Conservation (phyloP, 1,140 invertebrate species). For the Platorchestia sp. region DNA sequence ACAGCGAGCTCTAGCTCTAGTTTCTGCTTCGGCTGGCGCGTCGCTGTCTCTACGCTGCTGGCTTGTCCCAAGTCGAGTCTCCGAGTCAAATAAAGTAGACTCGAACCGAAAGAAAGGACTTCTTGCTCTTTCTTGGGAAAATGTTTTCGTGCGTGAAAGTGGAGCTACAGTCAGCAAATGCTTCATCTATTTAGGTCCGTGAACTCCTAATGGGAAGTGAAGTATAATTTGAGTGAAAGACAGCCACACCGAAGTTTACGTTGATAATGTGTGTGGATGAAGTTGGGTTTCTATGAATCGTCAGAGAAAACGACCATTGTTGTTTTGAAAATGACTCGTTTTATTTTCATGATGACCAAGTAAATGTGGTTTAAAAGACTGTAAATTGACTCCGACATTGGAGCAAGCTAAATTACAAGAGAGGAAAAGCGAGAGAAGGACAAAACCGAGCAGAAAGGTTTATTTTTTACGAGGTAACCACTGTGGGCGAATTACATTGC, state of each 20-base stretch:
- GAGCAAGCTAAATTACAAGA: too few relatives aligned
- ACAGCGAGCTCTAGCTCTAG: neutral
- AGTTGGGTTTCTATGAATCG: too few relatives aligned
- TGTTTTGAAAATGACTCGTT: too few relatives aligned
- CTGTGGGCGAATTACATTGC: too few relatives aligned
- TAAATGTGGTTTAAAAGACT: too few relatives aligned
- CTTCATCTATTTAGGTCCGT: neutral
- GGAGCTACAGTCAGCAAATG: neutral
- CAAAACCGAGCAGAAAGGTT: too few relatives aligned
- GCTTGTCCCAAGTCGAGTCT: neutral
- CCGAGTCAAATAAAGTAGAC: neutral
- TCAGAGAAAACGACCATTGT: too few relatives aligned
- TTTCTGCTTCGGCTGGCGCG: neutral
- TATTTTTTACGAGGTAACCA: too few relatives aligned
- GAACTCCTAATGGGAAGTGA: neutral
- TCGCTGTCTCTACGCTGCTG: neutral
- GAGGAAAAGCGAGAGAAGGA: too few relatives aligned
- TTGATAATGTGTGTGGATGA: neutral
- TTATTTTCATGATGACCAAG: too few relatives aligned
- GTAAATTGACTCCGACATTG: too few relatives aligned
- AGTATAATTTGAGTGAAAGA: neutral
- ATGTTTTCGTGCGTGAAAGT: neutral
- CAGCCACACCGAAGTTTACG: neutral
- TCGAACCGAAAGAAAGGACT: neutral
- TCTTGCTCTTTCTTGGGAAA: neutral